phyloP scores from a whole-genome alignment of 1,140 invertebrate genomes.

The Amyelois transitella region DNA sequence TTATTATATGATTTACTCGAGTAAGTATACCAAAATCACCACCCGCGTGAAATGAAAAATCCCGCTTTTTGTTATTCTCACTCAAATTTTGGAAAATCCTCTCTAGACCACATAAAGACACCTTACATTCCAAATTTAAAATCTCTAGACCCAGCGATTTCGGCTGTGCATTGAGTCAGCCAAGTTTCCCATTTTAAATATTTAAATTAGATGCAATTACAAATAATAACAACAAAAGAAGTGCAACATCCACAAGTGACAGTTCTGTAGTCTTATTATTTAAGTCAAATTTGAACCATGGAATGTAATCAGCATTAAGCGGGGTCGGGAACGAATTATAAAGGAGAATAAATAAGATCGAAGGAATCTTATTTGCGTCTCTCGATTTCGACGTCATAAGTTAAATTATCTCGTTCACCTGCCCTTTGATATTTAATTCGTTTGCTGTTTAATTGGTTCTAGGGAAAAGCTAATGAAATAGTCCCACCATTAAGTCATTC shows the following conservation, averaged over 20 bases:
- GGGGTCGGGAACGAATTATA: slow-evolving; percentile 51
- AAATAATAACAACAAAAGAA: no score
- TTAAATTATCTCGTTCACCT: not conserved
- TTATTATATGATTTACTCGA: no score
- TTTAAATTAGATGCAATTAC: no score
- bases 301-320: slow-evolving; percentile 62
- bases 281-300: slow-evolving; percentile 5
- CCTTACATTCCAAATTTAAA: no score
- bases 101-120: no score
- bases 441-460: not conserved
- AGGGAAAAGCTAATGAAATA: not conserved
- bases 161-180: no score
- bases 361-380: slow-evolving; percentile 10
- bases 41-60: no score
- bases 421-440: not conserved
- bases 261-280: not conserved
- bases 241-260: not conserved
- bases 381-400: not conserved
- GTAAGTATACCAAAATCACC: no score
- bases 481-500: not conserved
- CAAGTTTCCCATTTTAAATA: no score
- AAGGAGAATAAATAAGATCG: slow-evolving; percentile 42
- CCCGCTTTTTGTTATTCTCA: no score
- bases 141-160: no score
- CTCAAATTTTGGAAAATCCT: no score